A percentile compares a stretch with the other conserved stretches of the same genome.
Conservation (phyloP, 37 sponge, comb jelly and placozoan genomes). For the Chondrilla cf. caribensis region DNA sequence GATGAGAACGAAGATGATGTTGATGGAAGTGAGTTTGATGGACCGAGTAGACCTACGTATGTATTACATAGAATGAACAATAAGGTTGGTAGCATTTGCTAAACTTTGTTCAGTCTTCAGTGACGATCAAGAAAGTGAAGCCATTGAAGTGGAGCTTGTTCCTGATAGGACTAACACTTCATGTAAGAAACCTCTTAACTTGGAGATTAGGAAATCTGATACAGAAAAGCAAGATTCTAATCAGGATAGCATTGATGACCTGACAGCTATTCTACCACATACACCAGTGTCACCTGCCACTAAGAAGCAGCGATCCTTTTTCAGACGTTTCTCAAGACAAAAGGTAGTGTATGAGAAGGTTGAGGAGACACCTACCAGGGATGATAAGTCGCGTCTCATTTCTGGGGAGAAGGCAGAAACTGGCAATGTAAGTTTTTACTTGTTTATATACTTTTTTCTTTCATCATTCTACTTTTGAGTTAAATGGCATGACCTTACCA, state of each 20-base stretch:
- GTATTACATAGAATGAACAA: not conserved
- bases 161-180: not conserved
- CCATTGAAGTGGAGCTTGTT: not conserved
- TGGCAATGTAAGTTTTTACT: conserved; percentile 57
- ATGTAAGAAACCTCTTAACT: not conserved
- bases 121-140: not conserved
- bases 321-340: not conserved
- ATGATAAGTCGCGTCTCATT: conserved; percentile 45
- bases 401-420: conserved; percentile 70
- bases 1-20: conserved; percentile 63
- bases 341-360: conserved; percentile 5
- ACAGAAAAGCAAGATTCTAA: not conserved
- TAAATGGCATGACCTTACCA: no score
- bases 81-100: not conserved
- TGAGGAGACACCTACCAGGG: conserved; percentile 7
- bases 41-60: not conserved
- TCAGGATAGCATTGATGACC: not conserved
- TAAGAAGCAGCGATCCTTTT: not conserved
- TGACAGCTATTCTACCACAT: no score
- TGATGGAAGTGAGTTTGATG: conserved; percentile 1
- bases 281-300: not conserved
- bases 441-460: no score
- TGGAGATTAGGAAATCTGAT: not conserved
- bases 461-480: no score
- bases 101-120: not conserved